A percentile compares a stretch with the other conserved stretches of the same genome.
phyloP scores from a whole-genome alignment of 1,140 invertebrate genomes.

The Triops cancriformis region DNA sequence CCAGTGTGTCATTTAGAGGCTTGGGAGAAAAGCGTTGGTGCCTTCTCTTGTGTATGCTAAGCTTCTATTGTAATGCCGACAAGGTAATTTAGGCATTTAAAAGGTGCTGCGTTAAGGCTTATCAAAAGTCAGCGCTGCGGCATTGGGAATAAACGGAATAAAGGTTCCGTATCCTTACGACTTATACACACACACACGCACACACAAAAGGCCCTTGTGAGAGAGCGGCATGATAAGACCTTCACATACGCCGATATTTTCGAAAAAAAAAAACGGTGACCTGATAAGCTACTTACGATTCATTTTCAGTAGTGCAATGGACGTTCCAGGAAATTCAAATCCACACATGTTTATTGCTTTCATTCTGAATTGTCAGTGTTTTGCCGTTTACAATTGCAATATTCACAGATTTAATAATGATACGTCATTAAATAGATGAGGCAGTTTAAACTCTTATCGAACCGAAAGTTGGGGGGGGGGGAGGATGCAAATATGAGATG shows the following conservation, averaged over 20 bases:
- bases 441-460: neutral
- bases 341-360: neutral
- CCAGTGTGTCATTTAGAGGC: neutral
- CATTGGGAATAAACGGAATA: neutral
- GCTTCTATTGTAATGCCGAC: neutral
- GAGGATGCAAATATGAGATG: neutral
- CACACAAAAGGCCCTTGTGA: neutral
- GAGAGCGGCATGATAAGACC: neutral
- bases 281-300: neutral
- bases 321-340: neutral
- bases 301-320: neutral
- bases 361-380: neutral
- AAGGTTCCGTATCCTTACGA: neutral
- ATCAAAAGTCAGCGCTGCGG: neutral
- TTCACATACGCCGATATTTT: slow-evolving; percentile 1
- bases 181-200: neutral
- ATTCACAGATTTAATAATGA: neutral
- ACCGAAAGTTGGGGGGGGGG: neutral
- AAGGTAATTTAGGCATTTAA: neutral
- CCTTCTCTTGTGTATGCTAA: slow-evolving; percentile 1
- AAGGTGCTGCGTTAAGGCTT: slow-evolving; percentile 12
- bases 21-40: neutral
- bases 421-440: neutral
- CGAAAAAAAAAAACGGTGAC: neutral
- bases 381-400: neutral